phyloP scores from a whole-genome alignment of 2,888 invertebrate genomes.

The Hypena proboscidalis region DNA sequence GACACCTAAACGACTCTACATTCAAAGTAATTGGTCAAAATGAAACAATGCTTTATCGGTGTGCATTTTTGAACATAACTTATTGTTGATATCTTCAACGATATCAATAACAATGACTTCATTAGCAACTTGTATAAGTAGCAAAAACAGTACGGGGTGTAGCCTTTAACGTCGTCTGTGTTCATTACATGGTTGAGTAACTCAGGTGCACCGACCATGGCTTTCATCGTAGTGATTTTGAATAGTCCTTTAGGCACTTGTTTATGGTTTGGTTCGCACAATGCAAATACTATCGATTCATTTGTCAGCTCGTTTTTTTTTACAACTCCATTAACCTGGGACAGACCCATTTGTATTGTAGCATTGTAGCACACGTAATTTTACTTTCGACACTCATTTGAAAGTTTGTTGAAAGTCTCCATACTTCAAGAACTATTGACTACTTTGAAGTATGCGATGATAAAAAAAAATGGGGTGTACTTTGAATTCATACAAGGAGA shows the following conservation, averaged over 20 bases:
- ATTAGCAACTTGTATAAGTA: conserved; percentile 41
- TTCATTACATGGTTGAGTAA: conserved; percentile 72
- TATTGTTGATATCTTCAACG: neutral
- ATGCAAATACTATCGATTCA: conserved; percentile 29
- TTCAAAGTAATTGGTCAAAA: neutral
- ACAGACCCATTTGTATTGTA: neutral
- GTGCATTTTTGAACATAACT: conserved; percentile 4
- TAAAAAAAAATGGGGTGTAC: no score
- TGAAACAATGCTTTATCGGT: conserved; percentile 1
- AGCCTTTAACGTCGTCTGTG: conserved; percentile 48
- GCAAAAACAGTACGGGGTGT: conserved; percentile 42
- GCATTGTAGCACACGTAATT: no score
- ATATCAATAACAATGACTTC: conserved; percentile 39
- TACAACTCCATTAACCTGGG: conserved; percentile 39
- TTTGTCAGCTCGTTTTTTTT: conserved; percentile 38
- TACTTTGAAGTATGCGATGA: no score
- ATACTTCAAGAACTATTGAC: no score
- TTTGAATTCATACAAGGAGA: no score
- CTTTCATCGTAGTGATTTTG: conserved; percentile 52
- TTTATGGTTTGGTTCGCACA: conserved; percentile 48
- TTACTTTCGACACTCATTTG: no score
- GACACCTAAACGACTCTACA: no score
- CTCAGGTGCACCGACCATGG: conserved; percentile 58
- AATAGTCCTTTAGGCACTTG: conserved; percentile 61
- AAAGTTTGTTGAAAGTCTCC: no score